Evolutionary conservation across 2,113 vertebrate genomes (phyloP), one percentile per base, ranked within the genome.

Genomic region (Oostethus manadensis): DNA sequence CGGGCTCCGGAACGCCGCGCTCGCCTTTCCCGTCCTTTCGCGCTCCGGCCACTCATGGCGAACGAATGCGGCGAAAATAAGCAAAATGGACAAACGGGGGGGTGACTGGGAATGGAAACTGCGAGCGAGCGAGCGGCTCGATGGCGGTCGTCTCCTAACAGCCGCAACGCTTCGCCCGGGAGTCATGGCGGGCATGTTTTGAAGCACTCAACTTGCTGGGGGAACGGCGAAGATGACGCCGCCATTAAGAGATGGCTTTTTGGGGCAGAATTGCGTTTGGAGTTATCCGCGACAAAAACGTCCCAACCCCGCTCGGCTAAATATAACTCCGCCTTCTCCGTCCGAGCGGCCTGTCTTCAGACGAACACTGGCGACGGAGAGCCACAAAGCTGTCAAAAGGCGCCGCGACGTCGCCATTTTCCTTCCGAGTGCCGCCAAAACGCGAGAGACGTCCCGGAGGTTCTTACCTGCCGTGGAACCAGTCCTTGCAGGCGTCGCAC

Each of bases 381-480:
- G 80, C 80, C 82, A 87, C 86, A 83, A 85, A 83, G 82, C 87
- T 85, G 85, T 83, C 84, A 88, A 85, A 85, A 46, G 68, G 64
- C 78, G 38, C 38, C 38, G 38, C 38, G 38, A 42, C 14, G 38
- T 76, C 66, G 62, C 84, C 80, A 85, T 87, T 85, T 84, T 87
- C 76, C 82, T 80, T 74, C 60, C 71, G 76, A 38, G 17, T 18
- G 8, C 11, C 11, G 29, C 33, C 33, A 20, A 21, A 55, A 40
- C 4, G 17, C 9, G 21, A 55, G 7, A 38, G 18, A 20, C 33
- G 18, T 33, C 5, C 4, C 5, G 29, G 29, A 33, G 29, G 56
- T 14, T 18, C 79, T 93, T 95, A 95, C 94, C 94, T 96, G 91
- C 95, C 94, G 90, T 96, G 95, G 86, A 97, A 97, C 94, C 94